A percentile compares a stretch with the other conserved stretches of the same genome.
These are phyloP conservation scores for Linyphia triangularis DNA, from an alignment of 2,888 invertebrate species.

Conservation along the genomic window DNA sequence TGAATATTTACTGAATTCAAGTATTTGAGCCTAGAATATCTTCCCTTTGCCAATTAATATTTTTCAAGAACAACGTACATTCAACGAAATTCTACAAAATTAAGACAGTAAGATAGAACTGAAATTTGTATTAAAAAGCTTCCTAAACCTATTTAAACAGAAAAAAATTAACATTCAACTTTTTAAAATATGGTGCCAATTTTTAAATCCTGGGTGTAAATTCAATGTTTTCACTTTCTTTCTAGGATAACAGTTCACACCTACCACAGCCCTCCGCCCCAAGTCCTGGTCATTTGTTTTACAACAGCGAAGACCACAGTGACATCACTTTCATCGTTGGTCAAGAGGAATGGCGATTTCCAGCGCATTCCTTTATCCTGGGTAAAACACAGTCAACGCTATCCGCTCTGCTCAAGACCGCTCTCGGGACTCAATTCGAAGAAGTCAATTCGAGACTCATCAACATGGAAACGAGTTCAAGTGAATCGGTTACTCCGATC, in stretches of 20 bases:
- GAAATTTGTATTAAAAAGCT: too few species aligned
- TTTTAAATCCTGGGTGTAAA: too few species aligned
- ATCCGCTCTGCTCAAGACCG: conserved; percentile 82
- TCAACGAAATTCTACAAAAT: too few species aligned
- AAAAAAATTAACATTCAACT: too few species aligned
- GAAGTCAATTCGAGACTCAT: conserved; percentile 79
- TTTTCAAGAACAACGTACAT: too few species aligned
- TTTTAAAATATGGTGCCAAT: too few species aligned
- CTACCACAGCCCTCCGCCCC: conserved; percentile 76
- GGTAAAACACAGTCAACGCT: conserved; percentile 85
- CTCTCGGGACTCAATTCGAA: conserved; percentile 77
- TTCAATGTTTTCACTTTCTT: neutral
- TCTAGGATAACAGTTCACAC: conserved; percentile 42
- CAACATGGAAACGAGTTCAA: neutral
- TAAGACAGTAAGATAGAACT: too few species aligned
- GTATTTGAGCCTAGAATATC: too few species aligned
- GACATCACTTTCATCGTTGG: conserved; percentile 85
- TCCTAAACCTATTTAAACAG: too few species aligned
- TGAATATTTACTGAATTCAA: too few species aligned
- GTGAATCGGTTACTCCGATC: neutral
- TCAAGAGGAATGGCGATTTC: conserved; percentile 83
- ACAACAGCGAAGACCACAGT: conserved; percentile 80
- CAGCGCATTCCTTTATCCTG: conserved; percentile 85
- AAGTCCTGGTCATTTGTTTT: conserved; percentile 76
- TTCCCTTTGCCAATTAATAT: too few species aligned